Conservation (phyloP, 2,888 invertebrate genomes). For the Chelonus formosanus region DNA sequence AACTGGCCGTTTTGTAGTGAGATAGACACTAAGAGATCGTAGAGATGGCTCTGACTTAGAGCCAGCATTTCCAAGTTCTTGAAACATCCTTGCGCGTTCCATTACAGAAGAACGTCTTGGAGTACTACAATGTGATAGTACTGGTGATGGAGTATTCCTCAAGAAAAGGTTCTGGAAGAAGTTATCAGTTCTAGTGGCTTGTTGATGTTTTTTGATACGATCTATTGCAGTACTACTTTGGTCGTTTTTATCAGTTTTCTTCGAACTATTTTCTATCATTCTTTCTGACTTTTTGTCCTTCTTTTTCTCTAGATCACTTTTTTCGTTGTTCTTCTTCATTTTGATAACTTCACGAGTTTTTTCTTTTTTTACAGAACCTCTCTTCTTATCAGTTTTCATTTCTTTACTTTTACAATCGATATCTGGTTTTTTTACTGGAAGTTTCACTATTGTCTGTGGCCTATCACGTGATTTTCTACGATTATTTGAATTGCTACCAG, state of each 20-base stretch:
- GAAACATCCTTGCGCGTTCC: slow-evolving; percentile 77
- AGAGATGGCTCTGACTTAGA: slow-evolving; percentile 69
- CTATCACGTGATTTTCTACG: slow-evolving; percentile 55
- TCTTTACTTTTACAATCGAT: slow-evolving; percentile 27
- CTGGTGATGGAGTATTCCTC: slow-evolving; percentile 65
- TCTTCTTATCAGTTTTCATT: slow-evolving; percentile 41
- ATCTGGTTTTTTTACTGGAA: slow-evolving; percentile 45
- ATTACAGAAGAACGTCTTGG: slow-evolving; percentile 71
- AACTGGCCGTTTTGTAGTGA: slow-evolving; percentile 76
- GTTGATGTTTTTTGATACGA: slow-evolving; percentile 70
- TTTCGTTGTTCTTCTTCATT: slow-evolving; percentile 37
- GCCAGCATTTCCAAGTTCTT: slow-evolving; percentile 65
- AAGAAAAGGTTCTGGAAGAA: slow-evolving; percentile 79
- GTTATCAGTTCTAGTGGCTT: slow-evolving; percentile 70
- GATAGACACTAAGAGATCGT: slow-evolving; percentile 71
- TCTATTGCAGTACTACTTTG: slow-evolving; percentile 51
- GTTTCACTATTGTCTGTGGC: slow-evolving; percentile 57
- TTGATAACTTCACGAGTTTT: slow-evolving; percentile 34
- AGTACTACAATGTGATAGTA: slow-evolving; percentile 56
- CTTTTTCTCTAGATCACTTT: slow-evolving; percentile 41
- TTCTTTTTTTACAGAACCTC: slow-evolving; percentile 33
- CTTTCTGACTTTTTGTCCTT: slow-evolving; percentile 38
- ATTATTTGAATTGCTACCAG: slow-evolving; percentile 41
- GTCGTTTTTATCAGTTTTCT: slow-evolving; percentile 22
- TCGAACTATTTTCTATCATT: slow-evolving; percentile 22